Percentiles rank a stretch among this genome's conserved stretches.
phyloP scores from a whole-genome alignment of 2,113 vertebrate species.

The Nannospalax galili region DNA sequence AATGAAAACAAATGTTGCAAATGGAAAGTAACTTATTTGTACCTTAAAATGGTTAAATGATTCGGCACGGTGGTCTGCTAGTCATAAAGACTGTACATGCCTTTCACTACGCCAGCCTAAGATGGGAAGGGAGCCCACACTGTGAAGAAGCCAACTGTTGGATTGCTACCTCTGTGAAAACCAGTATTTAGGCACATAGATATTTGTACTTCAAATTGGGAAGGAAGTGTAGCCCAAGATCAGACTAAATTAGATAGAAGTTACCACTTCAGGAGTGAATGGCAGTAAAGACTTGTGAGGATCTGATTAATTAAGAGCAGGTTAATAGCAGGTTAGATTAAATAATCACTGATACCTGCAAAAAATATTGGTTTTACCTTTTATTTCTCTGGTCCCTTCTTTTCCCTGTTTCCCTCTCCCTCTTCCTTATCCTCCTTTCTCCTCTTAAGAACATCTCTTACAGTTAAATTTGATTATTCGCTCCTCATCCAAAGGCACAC shows the following conservation, averaged over 20 bases:
- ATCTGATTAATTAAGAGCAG: background rate
- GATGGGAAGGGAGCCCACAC: background rate
- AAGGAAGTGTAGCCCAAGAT: background rate
- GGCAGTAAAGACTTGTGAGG: background rate
- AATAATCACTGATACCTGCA: background rate
- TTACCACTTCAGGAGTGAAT: background rate
- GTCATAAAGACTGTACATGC: background rate
- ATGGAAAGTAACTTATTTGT: background rate
- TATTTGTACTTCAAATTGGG: background rate
- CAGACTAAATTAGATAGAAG: background rate
- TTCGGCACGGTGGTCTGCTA: background rate
- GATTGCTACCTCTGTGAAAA: background rate
- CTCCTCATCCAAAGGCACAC: background rate
- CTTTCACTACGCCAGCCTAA: background rate
- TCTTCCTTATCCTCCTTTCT: background rate
- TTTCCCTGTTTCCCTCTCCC: background rate
- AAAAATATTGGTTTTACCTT: background rate
- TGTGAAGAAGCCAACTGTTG: background rate
- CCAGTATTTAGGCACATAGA: background rate
- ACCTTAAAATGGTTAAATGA: background rate
- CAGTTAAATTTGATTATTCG: background rate
- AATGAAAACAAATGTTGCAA: background rate
- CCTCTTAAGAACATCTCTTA: background rate
- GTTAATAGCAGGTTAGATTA: background rate
- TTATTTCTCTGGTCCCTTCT: fast-evolving